Percentiles rank a stretch among this genome's conserved stretches.
phyloP scores from a whole-genome alignment of 2,888 invertebrate genomes.

The Beris morrisii region DNA sequence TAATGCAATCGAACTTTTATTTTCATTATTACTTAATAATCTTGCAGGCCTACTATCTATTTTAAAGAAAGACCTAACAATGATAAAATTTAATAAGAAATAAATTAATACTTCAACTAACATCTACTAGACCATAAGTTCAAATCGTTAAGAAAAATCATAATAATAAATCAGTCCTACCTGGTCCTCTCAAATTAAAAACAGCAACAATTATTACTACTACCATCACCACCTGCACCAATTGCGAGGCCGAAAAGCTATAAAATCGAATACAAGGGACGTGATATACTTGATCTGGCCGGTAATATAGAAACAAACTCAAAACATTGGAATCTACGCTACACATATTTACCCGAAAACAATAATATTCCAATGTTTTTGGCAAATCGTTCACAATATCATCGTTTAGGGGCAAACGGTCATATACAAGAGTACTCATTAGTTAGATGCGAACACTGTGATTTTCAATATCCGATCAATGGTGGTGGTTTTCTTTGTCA shows the following conservation, averaged over 20 bases:
- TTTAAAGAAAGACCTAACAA: no score
- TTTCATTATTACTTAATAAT: no score
- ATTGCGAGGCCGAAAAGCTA: slow-evolving; percentile 42
- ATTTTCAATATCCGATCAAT: slow-evolving; percentile 56
- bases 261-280: slow-evolving; percentile 59
- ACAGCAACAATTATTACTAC: slow-evolving; percentile 19
- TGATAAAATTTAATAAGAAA: no score
- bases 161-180: no score
- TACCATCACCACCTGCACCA: slow-evolving; percentile 48
- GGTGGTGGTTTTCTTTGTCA: slow-evolving; percentile 41
- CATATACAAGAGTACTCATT: slow-evolving; percentile 63
- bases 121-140: no score
- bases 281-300: slow-evolving; percentile 64
- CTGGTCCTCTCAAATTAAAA: background rate
- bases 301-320: slow-evolving; percentile 57
- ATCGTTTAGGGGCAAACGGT: slow-evolving; percentile 61
- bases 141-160: no score
- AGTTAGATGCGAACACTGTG: slow-evolving; percentile 60
- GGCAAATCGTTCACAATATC: slow-evolving; percentile 65
- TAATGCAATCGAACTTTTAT: no score
- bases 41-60: no score
- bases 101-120: no score
- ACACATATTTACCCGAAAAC: slow-evolving; percentile 61
- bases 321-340: slow-evolving; percentile 60
- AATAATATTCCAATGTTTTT: slow-evolving; percentile 63